Conservation (phyloP, 2,888 invertebrate genomes). For the Seira sanloemensis region DNA sequence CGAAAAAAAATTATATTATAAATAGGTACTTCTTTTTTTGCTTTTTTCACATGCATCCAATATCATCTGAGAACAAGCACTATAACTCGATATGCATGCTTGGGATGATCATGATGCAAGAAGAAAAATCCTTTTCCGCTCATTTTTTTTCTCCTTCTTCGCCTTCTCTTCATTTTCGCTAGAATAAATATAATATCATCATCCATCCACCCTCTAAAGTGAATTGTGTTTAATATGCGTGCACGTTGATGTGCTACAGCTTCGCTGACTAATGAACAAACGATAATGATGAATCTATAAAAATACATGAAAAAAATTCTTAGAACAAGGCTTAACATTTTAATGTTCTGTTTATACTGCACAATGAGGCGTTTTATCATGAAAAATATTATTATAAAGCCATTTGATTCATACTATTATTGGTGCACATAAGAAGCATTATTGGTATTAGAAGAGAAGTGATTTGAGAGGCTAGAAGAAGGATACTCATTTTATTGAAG, state of each 20-base stretch:
- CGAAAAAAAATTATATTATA: neutral
- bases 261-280: constrained; percentile 27
- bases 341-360: constrained; percentile 9
- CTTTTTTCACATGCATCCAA: neutral
- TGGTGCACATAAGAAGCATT: neutral
- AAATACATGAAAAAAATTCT: constrained; percentile 32
- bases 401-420: constrained; percentile 3
- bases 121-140: constrained; percentile 57
- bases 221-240: neutral
- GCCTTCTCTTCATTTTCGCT: neutral
- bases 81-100: constrained; percentile 47
- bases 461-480: neutral
- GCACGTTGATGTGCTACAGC: neutral
- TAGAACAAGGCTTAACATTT: constrained; percentile 60
- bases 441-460: neutral
- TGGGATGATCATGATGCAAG: constrained; percentile 56
- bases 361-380: neutral
- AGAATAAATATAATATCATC: constrained; percentile 2
- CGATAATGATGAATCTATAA: constrained; percentile 57
- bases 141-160: constrained; percentile 38
- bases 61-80: neutral
- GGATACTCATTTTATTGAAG: neutral
- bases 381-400: neutral
- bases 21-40: neutral
- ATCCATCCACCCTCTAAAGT: neutral